Percentiles rank a stretch among this genome's conserved stretches.
phyloP scores from a whole-genome alignment of 2,888 invertebrate genomes.

The Troides aeacus region DNA sequence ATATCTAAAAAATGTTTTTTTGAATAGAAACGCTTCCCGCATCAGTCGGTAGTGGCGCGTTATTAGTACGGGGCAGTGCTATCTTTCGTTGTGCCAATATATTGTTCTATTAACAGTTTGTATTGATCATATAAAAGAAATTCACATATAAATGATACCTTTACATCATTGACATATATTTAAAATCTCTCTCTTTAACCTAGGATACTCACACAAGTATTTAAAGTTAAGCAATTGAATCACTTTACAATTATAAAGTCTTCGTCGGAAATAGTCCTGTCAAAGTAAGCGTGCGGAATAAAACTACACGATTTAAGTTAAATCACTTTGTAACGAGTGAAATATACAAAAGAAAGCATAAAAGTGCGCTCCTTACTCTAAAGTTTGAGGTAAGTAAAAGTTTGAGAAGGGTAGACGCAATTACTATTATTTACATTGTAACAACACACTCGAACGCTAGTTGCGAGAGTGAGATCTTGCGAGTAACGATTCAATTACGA shows the following conservation, averaged over 20 bases:
- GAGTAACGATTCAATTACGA: slow-evolving; percentile 38
- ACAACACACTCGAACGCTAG: slow-evolving; percentile 47
- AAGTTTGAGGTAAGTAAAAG: neutral
- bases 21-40: neutral
- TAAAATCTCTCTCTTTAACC: neutral
- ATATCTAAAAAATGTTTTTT: neutral
- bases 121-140: neutral
- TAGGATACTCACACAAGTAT: neutral
- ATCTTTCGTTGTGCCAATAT: slow-evolving; percentile 19
- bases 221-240: neutral
- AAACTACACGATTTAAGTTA: neutral
- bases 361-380: slow-evolving; percentile 26
- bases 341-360: neutral
- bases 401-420: slow-evolving; percentile 15
- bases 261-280: neutral
- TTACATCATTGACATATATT: too few relatives aligned
- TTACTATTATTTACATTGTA: slow-evolving; percentile 29
- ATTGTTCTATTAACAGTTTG: neutral
- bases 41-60: neutral
- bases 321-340: slow-evolving; percentile 2
- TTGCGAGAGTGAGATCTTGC: slow-evolving; percentile 44
- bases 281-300: neutral
- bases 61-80: slow-evolving; percentile 8
- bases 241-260: neutral
- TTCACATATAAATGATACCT: too few relatives aligned